These are phyloP conservation scores for Bursaphelenchus mucronatus DNA, from an alignment of 1,140 invertebrate species.

Conservation along the genomic window DNA sequence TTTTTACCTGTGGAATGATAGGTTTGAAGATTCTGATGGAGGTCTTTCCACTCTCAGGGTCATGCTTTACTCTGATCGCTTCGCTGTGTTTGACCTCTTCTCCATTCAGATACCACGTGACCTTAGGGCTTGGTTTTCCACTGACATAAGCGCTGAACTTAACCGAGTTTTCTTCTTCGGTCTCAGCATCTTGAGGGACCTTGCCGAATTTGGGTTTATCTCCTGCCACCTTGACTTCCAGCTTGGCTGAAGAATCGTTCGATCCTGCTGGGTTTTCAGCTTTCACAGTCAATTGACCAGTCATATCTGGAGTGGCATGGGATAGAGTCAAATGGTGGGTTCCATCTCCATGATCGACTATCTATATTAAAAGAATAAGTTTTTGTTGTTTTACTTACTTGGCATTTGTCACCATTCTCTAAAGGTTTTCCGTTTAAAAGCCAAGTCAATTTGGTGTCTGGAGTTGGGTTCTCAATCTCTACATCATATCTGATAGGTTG, in stretches of 20 bases:
- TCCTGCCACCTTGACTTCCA: conserved; percentile 14
- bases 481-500: conserved; percentile 73
- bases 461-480: conserved; percentile 74
- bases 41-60: conserved; percentile 47
- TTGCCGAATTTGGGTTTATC: conserved; percentile 51
- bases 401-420: conserved; percentile 62
- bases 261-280: conserved; percentile 49
- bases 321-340: conserved; percentile 72
- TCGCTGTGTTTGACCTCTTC: conserved; percentile 50
- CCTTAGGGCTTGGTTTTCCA: conserved; percentile 78
- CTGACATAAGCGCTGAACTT: conserved; percentile 72
- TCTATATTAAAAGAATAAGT: conserved; percentile 61
- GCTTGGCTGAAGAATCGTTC: conserved; percentile 40
- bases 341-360: conserved; percentile 68
- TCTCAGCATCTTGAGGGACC: conserved; percentile 51
- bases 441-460: conserved; percentile 77
- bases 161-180: conserved; percentile 72
- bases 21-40: conserved; percentile 52
- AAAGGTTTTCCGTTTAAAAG: conserved; percentile 72
- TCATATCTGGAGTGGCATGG: conserved; percentile 71
- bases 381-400: no score
- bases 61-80: conserved; percentile 46
- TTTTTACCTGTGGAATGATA: conserved; percentile 35
- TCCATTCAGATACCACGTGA: conserved; percentile 73
- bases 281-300: conserved; percentile 65